Conservation (phyloP, 2,113 vertebrate species). For the Dunckerocampus dactyliophorus region DNA sequence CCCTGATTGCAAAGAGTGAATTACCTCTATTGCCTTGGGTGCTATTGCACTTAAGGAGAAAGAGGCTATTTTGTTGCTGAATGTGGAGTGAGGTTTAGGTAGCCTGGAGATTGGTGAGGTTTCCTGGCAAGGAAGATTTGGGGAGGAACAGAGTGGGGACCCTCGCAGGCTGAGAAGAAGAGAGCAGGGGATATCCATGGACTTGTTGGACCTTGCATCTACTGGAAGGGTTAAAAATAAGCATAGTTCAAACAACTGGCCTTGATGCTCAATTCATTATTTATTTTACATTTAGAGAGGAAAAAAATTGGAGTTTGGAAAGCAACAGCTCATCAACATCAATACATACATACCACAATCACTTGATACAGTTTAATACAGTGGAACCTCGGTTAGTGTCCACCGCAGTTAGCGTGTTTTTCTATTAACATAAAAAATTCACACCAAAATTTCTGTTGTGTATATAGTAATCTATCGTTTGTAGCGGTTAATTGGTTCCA, state of each 20-base stretch:
- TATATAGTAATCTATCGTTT: no score
- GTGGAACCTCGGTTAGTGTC: no score
- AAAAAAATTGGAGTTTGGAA: not conserved
- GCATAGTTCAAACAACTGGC: conserved; percentile 65
- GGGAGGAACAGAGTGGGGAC: conserved; percentile 50
- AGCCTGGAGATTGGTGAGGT: conserved; percentile 47
- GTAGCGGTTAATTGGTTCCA: no score
- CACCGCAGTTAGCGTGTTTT: no score
- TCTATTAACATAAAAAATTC: no score
- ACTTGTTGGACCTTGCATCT: conserved; percentile 49
- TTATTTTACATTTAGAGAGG: conserved; percentile 35
- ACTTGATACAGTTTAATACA: not conserved
- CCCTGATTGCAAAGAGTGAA: not conserved
- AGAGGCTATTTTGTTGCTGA: conserved; percentile 34
- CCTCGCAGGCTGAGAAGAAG: conserved; percentile 54
- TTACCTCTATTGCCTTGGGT: conserved; percentile 30
- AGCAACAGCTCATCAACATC: conserved; percentile 4
- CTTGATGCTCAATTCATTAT: conserved; percentile 31
- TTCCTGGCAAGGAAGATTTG: conserved; percentile 38
- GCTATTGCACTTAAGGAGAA: conserved; percentile 35
- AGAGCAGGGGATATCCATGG: conserved; percentile 39
- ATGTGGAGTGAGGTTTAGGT: conserved; percentile 31
- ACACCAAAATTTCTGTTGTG: no score
- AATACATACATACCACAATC: not conserved
- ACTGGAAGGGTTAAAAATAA: conserved; percentile 58